Conservation (phyloP, 2,888 invertebrate genomes). For the Cataglyphis livida region DNA sequence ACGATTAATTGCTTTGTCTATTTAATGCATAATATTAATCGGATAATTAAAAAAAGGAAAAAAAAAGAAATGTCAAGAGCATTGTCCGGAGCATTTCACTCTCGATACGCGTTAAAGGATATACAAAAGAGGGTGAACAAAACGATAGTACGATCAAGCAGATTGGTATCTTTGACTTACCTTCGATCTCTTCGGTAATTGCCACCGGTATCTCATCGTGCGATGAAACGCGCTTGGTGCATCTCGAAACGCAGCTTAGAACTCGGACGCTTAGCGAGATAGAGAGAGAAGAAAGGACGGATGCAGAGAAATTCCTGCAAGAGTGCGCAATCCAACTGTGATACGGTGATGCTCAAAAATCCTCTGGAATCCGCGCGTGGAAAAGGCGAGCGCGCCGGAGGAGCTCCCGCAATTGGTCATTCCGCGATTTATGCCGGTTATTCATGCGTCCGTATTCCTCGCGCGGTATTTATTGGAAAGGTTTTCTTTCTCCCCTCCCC, state of each 20-base stretch:
- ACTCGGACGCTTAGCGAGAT: constrained; percentile 47
- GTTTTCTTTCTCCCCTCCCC: constrained; percentile 50
- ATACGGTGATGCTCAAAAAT: constrained; percentile 74
- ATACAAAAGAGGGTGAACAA: not conserved
- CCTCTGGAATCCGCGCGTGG: constrained; percentile 75
- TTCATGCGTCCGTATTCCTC: constrained; percentile 81
- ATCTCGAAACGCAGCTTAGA: constrained; percentile 29
- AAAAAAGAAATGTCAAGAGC: not conserved
- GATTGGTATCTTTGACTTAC: not conserved
- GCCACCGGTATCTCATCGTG: constrained; percentile 66
- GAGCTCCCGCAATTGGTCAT: constrained; percentile 80
- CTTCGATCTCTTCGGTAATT: constrained; percentile 59
- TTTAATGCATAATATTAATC: not conserved
- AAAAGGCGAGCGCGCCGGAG: constrained; percentile 72
- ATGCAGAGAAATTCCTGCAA: constrained; percentile 67
- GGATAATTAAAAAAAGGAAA: not conserved
- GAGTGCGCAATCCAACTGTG: constrained; percentile 71
- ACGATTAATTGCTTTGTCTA: not conserved
- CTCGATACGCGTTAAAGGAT: not conserved
- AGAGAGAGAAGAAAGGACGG: constrained; percentile 46
- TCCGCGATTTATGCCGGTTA: constrained; percentile 81
- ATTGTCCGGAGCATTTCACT: not conserved
- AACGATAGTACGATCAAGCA: not conserved
- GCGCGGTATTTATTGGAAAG: constrained; percentile 83
- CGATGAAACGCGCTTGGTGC: constrained; percentile 24